Conservation (phyloP, 2,113 vertebrate species). For the Talpa occidentalis region DNA sequence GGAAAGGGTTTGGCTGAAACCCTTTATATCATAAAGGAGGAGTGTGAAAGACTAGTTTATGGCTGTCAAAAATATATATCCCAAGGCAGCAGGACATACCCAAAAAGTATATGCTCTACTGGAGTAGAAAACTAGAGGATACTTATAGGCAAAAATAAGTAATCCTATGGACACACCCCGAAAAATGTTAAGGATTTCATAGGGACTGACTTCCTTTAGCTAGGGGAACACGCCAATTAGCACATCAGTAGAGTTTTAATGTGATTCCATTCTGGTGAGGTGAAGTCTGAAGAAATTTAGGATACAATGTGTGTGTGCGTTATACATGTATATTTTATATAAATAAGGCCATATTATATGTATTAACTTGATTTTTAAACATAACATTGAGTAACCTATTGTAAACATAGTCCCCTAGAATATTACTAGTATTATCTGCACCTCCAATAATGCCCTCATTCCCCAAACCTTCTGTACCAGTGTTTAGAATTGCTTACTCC, state of each 20-base stretch:
- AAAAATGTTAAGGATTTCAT: conserved; percentile 23
- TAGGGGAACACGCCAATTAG: background rate
- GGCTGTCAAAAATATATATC: background rate
- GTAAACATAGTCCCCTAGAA: background rate
- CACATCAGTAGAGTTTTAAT: background rate
- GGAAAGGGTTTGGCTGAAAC: conserved; percentile 2
- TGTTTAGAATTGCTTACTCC: conserved; percentile 32
- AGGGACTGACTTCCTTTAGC: background rate
- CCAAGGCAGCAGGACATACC: background rate
- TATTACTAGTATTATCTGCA: background rate
- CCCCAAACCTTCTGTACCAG: background rate
- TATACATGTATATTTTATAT: background rate
- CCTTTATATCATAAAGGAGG: background rate
- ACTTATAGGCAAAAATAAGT: conserved; percentile 5
- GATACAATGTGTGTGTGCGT: background rate
- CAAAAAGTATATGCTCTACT: background rate
- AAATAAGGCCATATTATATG: background rate
- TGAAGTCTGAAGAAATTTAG: conserved; percentile 28
- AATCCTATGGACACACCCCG: background rate
- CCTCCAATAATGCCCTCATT: background rate
- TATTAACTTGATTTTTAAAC: background rate
- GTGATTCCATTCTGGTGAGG: background rate
- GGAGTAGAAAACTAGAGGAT: background rate
- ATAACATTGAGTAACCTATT: background rate
- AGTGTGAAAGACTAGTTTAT: background rate